A percentile compares a stretch with the other conserved stretches of the same genome.
phyloP scores from a whole-genome alignment of 2,113 vertebrate genomes.

The Lepus europaeus region DNA sequence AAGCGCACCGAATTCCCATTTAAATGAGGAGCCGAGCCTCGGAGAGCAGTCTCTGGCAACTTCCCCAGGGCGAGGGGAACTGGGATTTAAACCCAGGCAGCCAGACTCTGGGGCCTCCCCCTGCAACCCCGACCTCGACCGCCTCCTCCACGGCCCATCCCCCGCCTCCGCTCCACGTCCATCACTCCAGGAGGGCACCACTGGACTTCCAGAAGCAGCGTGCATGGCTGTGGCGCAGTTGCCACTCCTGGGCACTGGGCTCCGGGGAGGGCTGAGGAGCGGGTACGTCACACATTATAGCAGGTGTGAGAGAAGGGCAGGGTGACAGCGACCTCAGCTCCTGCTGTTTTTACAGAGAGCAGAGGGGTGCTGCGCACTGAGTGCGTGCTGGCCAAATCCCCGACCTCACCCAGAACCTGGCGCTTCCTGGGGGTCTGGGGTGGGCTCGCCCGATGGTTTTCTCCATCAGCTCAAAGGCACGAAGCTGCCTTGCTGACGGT shows the following conservation, averaged over 20 bases:
- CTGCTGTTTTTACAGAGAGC: too few species aligned
- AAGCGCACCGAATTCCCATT: neutral
- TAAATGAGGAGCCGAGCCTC: neutral
- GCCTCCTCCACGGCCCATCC: neutral
- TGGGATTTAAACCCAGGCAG: neutral
- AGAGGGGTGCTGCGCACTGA: too few species aligned
- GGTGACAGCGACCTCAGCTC: too few species aligned
- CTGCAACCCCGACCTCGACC: too few species aligned
- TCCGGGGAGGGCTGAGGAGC: neutral
- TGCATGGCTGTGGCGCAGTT: too few species aligned
- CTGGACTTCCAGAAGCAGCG: neutral
- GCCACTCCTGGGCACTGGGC: too few species aligned
- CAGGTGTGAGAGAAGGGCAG: neutral
- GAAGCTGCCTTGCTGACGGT: too few species aligned
- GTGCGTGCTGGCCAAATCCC: neutral
- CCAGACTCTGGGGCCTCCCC: too few species aligned
- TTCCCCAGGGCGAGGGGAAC: neutral
- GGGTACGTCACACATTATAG: neutral
- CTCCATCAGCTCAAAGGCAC: too few species aligned
- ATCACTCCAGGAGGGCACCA: neutral
- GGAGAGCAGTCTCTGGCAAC: neutral
- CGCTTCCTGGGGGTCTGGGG: accelerated
- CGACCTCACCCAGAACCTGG: accelerated
- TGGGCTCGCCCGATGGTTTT: neutral
- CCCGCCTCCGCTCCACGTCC: neutral